A percentile compares a stretch with the other conserved stretches of the same genome.
Evolutionary conservation across 2,888 invertebrate species (phyloP).

Genomic region (Habroteleia sp.): DNA sequence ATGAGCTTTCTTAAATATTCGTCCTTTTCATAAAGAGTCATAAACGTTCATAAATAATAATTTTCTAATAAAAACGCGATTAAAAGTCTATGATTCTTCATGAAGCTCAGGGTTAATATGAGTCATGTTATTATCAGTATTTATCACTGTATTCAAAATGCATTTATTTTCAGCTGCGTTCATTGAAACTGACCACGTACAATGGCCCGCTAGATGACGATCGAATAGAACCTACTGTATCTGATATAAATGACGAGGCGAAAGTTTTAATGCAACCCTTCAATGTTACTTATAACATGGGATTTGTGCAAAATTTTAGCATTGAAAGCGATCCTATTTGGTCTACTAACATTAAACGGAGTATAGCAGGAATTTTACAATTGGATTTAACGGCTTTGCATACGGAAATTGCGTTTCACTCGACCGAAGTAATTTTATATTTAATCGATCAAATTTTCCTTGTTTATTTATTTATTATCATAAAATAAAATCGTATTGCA

Average conservation of each 20-base stretch:
- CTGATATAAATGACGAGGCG: constrained; percentile 54
- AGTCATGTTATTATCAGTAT: too few species aligned
- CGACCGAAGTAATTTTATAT: constrained; percentile 76
- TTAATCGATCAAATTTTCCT: too few species aligned
- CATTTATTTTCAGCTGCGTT: constrained; percentile 70
- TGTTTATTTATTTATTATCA: too few species aligned
- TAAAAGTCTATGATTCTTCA: too few species aligned
- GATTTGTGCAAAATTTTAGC: constrained; percentile 75
- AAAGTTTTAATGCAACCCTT: constrained; percentile 75
- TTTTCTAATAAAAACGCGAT: too few species aligned
- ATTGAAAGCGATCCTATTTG: constrained; percentile 83
- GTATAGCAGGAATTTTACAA: constrained; percentile 85
- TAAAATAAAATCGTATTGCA: too few species aligned
- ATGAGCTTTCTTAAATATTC: too few species aligned
- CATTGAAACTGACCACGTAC: constrained; percentile 71
- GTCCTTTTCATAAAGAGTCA: too few species aligned
- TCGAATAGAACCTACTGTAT: constrained; percentile 40
- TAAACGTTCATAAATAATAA: too few species aligned
- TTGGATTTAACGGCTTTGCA: constrained; percentile 80
- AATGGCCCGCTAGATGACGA: constrained; percentile 70
- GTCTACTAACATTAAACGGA: constrained; percentile 87
- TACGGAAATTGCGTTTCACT: constrained; percentile 74
- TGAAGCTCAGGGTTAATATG: too few species aligned
- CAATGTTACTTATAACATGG: constrained; percentile 71
- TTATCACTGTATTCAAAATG: too few species aligned